Base-by-base conservation (phyloP, 2,113 vertebrate genomes). In the Corvus hawaiiensis region DNA sequence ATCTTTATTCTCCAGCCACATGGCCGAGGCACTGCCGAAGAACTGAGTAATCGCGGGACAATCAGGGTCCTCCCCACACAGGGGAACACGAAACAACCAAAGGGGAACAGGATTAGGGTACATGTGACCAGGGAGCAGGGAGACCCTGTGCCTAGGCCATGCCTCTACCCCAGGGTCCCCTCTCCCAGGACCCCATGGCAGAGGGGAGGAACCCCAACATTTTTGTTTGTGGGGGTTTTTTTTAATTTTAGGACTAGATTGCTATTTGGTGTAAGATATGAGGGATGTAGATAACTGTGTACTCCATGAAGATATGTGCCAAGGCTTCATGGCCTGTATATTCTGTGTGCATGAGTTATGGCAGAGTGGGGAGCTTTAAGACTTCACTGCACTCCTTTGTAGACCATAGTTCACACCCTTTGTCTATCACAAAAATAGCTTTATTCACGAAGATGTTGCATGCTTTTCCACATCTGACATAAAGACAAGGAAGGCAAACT, bases 221-320 rank as follows among this genome's bases (percentile, higher is more conserved):
- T 44, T 44, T 44, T 44, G 44, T 44, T 32, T 8, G 26, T 51
- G 13, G 14, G 6, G 41, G 15, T 23, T 28, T 22, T 23, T 74
- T 54, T 58, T 28, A 11, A 16, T n/a, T 72, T 35, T 55, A 33
- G 44, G 27, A 37, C 35, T 54, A 28, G 28, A 24, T 44, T 76
- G 27, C 32, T 79, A 1, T 61, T 64, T 85, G 7, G 5, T 82
- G 3, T 43, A 59, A 73, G 39, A 6, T 46, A 16, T 3, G 41
- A 64, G 17, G n/a, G 39, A 16, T 59, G 11, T 64, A 49, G 21
- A 19, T 83, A 63, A 18, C 33, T 73, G 10, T 35, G 32, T 27
- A 3, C 7, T 80, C 14, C n/a, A 16, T 58, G 26, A 90, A 83
- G 51, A 30, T 61, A 12, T 0, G 0, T 69, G 41, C 28, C 26